Evolutionary conservation across 2,888 invertebrate genomes (phyloP).

Genomic region (Teinopalpus imperialis): DNA sequence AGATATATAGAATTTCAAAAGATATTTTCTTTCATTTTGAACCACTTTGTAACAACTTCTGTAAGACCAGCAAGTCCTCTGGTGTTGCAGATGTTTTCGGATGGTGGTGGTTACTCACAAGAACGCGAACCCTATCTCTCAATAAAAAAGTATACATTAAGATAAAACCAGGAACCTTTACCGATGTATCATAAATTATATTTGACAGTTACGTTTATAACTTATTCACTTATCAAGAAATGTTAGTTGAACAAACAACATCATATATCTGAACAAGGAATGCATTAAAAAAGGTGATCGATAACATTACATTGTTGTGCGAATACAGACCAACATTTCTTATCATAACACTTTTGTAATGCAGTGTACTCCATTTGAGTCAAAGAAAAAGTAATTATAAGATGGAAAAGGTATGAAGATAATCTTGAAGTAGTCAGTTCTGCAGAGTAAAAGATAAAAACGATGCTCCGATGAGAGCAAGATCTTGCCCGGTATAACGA

Average conservation of each 20-base stretch:
- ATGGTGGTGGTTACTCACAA: too few relatives aligned
- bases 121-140: too few relatives aligned
- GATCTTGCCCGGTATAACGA: conserved; percentile 23
- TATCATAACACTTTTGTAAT: conserved; percentile 18
- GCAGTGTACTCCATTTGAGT: conserved; percentile 27
- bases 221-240: background rate
- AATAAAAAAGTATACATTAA: too few relatives aligned
- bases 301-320: background rate
- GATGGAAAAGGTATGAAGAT: conserved; percentile 29
- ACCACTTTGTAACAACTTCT: too few relatives aligned
- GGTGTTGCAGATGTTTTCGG: too few relatives aligned
- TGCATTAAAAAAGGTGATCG: conserved; percentile 1
- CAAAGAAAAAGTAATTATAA: conserved; percentile 33
- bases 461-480: conserved; percentile 12
- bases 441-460: conserved; percentile 24
- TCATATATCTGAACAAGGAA: background rate
- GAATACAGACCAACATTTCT: conserved; percentile 4
- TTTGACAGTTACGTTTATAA: background rate
- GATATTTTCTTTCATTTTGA: too few relatives aligned
- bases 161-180: too few relatives aligned
- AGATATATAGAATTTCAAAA: too few relatives aligned
- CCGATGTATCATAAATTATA: too few relatives aligned
- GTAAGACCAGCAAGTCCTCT: too few relatives aligned
- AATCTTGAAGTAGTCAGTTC: conserved; percentile 27
- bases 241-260: background rate